phyloP scores from a whole-genome alignment of 2,797 vertebrate genomes.

The Sphenodon punctatus region DNA sequence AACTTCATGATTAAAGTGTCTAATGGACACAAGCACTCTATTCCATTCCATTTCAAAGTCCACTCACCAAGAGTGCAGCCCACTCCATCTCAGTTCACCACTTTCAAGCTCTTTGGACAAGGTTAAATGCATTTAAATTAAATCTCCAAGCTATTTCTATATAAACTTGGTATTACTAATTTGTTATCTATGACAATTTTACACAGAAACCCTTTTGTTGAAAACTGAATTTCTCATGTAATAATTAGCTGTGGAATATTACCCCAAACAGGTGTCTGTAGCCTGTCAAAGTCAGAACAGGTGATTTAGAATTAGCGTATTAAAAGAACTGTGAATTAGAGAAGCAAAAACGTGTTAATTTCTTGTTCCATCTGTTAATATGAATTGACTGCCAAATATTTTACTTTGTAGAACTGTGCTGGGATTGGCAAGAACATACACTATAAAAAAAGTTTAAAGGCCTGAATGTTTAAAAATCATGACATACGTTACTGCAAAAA shows the following conservation, averaged over 20 bases:
- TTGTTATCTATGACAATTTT: conserved; percentile 90
- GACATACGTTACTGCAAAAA: conserved; percentile 85
- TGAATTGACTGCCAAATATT: conserved; percentile 99
- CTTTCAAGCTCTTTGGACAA: conserved; percentile 46
- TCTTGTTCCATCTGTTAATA: conserved; percentile 99
- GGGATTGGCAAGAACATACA: conserved; percentile 88
- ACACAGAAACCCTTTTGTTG: conserved; percentile 84
- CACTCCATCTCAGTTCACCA: conserved; percentile 19
- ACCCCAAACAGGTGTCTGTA: conserved; percentile 99
- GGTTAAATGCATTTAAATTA: conserved; percentile 73
- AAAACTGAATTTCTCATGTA: conserved; percentile 93
- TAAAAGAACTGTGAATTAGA: conserved; percentile 94
- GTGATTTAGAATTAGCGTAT: conserved; percentile 91
- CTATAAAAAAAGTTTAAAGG: conserved; percentile 87
- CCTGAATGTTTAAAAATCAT: conserved; percentile 86
- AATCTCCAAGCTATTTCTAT: conserved; percentile 74
- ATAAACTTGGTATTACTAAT: conserved; percentile 80
- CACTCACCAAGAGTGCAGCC: conserved; percentile 6
- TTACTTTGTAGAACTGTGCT: conserved; percentile 88
- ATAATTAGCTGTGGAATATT: conserved; percentile 98
- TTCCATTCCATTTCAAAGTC: rapidly evolving
- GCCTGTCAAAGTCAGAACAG: conserved; percentile 95
- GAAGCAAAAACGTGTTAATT: conserved; percentile 98
- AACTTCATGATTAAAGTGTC: not conserved
- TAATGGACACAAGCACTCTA: not conserved